phyloP scores from a whole-genome alignment of 1,140 invertebrate genomes.

The Reticulitermes speratus region DNA sequence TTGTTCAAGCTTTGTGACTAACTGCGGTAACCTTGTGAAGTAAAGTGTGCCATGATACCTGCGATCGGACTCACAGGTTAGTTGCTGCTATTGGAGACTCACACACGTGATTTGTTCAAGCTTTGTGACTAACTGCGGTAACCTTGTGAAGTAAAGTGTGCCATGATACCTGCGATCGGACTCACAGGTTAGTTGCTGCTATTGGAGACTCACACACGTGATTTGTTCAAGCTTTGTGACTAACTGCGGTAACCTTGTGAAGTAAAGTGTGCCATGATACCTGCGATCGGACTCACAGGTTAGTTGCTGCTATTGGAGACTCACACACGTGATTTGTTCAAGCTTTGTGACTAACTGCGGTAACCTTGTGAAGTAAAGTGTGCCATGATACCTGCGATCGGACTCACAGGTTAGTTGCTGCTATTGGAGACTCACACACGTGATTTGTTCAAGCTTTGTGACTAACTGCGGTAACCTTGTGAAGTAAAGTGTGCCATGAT shows the following conservation, averaged over 20 bases:
- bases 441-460: background rate
- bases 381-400: constrained; percentile 72
- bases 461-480: too few species aligned
- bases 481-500: constrained; percentile 60
- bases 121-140: too few species aligned
- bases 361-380: background rate
- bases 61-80: constrained; percentile 20
- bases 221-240: background rate
- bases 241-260: too few species aligned
- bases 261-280: constrained; percentile 65
- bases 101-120: background rate
- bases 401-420: background rate
- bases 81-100: background rate
- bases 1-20: background rate
- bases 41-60: constrained; percentile 72
- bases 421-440: background rate
- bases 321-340: background rate
- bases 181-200: background rate
- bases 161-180: constrained; percentile 68
- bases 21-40: too few species aligned
- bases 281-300: constrained; percentile 47
- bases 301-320: background rate
- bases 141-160: constrained; percentile 44
- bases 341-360: too few species aligned
- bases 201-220: background rate